phyloP scores from a whole-genome alignment of 2,797 vertebrate species.

The Tympanoctomys barrerae region DNA sequence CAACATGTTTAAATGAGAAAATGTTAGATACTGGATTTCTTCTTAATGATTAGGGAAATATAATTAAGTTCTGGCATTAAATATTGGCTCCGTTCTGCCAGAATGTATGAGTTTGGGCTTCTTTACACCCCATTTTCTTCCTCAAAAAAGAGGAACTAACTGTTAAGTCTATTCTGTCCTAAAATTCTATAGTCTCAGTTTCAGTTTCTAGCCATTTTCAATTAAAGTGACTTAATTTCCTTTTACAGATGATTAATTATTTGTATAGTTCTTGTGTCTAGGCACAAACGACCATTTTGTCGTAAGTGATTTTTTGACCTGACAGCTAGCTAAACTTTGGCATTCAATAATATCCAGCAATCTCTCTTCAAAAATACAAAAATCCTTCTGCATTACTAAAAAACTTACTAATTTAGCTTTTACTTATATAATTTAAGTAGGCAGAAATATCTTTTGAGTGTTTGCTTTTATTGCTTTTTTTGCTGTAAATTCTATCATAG shows the following conservation, averaged over 20 bases:
- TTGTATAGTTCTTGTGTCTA: not conserved
- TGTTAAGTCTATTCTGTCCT: conserved; percentile 9
- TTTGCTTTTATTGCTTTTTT: conserved; percentile 31
- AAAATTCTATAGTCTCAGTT: conserved; percentile 49
- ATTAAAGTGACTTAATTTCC: conserved; percentile 37
- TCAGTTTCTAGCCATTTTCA: conserved; percentile 43
- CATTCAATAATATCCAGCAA: conserved; percentile 7
- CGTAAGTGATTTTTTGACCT: not conserved
- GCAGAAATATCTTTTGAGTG: conserved; percentile 33
- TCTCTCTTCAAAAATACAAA: not conserved
- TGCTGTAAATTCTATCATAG: not conserved
- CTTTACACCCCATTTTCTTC: not conserved
- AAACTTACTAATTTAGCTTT: conserved; percentile 25
- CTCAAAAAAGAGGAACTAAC: conserved; percentile 33
- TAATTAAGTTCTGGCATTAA: not conserved
- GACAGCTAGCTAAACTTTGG: not conserved
- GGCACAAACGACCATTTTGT: not conserved
- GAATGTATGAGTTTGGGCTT: conserved; percentile 1
- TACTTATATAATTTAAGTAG: conserved; percentile 13
- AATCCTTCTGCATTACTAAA: conserved; percentile 37
- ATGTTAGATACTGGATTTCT: conserved; percentile 31
- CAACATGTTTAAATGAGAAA: conserved; percentile 40
- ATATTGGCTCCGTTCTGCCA: not conserved
- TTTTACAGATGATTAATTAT: conserved; percentile 36
- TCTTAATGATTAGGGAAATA: not conserved